Base-by-base conservation (phyloP, 2,888 invertebrate genomes). In the Helicoverpa assulta region DNA sequence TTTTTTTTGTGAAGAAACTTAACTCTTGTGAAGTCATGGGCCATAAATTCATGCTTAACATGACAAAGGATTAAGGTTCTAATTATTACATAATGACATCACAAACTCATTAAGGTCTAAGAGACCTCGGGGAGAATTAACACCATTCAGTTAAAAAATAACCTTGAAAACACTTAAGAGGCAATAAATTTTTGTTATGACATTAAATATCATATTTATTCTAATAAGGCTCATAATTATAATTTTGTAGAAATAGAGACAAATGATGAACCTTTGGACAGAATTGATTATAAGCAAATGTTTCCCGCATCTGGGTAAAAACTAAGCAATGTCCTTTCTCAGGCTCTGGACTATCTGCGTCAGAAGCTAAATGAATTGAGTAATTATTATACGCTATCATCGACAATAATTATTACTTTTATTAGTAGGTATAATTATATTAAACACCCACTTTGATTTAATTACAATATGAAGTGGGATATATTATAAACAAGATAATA, bases 371-470 rank as follows among this genome's bases (percentile, higher is more conserved):
- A 8, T 7, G 40, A 40, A 40, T 14, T 40, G 4, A 40, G 4
- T 14, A 40, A 40, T 40, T 40, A 40, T 40, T 12, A 10, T 14
- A 29, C 7, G 16, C 26, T 8, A 29, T n/a, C 47, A 16, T 47
- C 47, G 47, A 47, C 16, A 16, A 47, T 47, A 6, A n/a, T 16
- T 0, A 47, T 47, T 47, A 14, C 29, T 37, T 8, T 19, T 21
- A n/a, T 18, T 1, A 29, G 14, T 56, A 62, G 18, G 6, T 33
- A 7, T 33, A 56, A 33, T 56, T 47, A 26, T 8, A 5, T 21
- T n/a, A 18, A 73, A 63, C 19, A 29, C 2, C 7, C 14, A 52
- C 14, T 65, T 37, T 52, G n/a, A 47, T 65, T 18, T 47, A 52
- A 64, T 19, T n/a, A 37, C 21, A 71, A 33, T 33, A 7, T 16